Conservation (phyloP, 2,113 vertebrate species). For the Patagioenas fasciata region DNA sequence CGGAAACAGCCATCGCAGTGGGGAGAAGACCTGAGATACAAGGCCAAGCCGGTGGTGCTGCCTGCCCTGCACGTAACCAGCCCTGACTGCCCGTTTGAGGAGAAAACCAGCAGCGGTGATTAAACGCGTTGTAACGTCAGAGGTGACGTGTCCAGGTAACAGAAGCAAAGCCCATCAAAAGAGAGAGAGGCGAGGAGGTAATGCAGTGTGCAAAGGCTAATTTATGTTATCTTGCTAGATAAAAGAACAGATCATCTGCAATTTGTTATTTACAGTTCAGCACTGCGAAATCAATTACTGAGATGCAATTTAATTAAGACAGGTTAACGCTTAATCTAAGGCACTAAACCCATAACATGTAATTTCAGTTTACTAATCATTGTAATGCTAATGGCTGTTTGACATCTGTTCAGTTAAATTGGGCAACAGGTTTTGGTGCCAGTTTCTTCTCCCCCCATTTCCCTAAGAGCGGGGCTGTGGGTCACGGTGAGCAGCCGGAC, state of each 20-base stretch:
- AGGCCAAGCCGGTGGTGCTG: fast-evolving
- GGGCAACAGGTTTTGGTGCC: not conserved
- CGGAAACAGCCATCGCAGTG: fast-evolving
- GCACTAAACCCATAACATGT: slow-evolving; percentile 18
- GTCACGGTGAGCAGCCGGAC: not conserved
- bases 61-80: fast-evolving
- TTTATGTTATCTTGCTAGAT: not conserved
- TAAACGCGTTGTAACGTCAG: fast-evolving
- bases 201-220: not conserved
- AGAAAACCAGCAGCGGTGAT: not conserved
- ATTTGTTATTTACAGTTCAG: slow-evolving; percentile 57
- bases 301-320: slow-evolving; percentile 62
- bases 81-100: fast-evolving
- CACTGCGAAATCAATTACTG: slow-evolving; percentile 57
- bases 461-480: not conserved
- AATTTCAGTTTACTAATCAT: slow-evolving; percentile 55
- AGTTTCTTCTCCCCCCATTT: not conserved
- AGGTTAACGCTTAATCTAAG: slow-evolving; percentile 62
- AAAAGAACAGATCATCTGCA: slow-evolving; percentile 16
- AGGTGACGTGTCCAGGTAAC: not conserved
- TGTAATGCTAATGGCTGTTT: slow-evolving; percentile 50
- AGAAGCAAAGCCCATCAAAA: not conserved
- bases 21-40: not conserved
- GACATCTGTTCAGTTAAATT: slow-evolving; percentile 49
- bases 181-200: not conserved